Base-by-base conservation (phyloP, 2,797 vertebrate species). In the Anas capensis region DNA sequence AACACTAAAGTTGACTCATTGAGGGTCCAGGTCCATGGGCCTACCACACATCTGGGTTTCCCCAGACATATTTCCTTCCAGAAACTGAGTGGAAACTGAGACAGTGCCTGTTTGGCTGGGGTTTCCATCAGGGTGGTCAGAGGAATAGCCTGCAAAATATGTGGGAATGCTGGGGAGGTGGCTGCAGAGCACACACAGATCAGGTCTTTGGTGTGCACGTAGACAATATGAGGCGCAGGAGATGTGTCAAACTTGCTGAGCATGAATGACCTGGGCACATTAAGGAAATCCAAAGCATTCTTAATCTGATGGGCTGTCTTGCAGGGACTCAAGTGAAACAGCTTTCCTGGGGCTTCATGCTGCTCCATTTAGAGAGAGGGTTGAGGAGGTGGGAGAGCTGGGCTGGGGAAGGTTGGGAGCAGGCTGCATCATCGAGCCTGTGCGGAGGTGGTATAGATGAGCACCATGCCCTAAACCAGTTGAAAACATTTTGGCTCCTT, bases 101-200 rank as follows among this genome's bases (percentile, higher is more conserved):
- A 82, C 66, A 24, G 38, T n/a, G 88, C 78, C 83, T 92, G 56
- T 70, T 95, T 82, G 70, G 16, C 66, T 10, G 81, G 56, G 86
- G 40, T 95, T 93, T 95, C 88, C 64, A 31, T 84, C 73, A 66
- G 88, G 85, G 81, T 96, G 88, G 90, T 90, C 88, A 95, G 73
- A 77, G 68, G 51, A 94, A 3, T 53, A 66, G 68, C 51, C 77
- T 92, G 93, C 90, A 90, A 93, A 77, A 27, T 92, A 84, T 64
- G 56, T 9, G 11, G 58, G 85, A 83, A 92, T 29, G 49, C 76
- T 49, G 70, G 65, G 88, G 78, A 82, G 48, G 78, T 86, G 88
- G 53, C 73, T 20, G 4, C 81, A 66, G 90, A 92, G 83, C 66
- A 15, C 10, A 46, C 19, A 60, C 60, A 78, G 79, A 69, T 58